phyloP scores from a whole-genome alignment of 2,888 invertebrate species.

The Xestobium rufovillosum region DNA sequence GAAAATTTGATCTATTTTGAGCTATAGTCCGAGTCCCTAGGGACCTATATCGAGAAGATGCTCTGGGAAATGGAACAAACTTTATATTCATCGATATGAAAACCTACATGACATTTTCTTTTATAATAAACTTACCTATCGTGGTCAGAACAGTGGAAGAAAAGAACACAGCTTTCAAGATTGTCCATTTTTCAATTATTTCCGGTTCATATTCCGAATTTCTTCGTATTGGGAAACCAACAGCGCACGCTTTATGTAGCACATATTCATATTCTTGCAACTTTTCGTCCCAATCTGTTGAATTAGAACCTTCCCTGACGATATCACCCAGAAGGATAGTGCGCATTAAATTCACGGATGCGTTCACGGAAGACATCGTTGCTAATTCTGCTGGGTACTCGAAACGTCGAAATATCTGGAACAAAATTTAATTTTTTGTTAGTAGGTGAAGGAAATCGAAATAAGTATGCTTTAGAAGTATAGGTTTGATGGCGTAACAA shows the following conservation, averaged over 20 bases:
- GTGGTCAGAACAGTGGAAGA: conserved; percentile 87
- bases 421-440: no score
- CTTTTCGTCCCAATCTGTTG: conserved; percentile 47
- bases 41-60: not conserved
- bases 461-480: no score
- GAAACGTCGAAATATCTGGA: conserved; percentile 67
- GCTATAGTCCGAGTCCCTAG: not conserved
- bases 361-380: conserved; percentile 48
- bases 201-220: conserved; percentile 23
- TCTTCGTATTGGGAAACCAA: conserved; percentile 44
- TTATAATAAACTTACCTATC: conserved; percentile 61
- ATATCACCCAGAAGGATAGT: conserved; percentile 54
- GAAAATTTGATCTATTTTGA: not conserved
- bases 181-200: conserved; percentile 62
- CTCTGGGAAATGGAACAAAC: not conserved
- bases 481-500: no score
- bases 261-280: conserved; percentile 51
- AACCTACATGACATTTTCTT: no score
- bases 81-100: not conserved
- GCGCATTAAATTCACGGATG: conserved; percentile 45
- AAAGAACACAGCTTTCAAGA: conserved; percentile 78
- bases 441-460: no score
- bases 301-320: conserved; percentile 52
- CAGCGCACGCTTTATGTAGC: conserved; percentile 64
- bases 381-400: conserved; percentile 71